Percentiles rank a stretch among this genome's conserved stretches.
Conservation (phyloP, 2,888 invertebrate genomes). For the Malthinus flaveolus region DNA sequence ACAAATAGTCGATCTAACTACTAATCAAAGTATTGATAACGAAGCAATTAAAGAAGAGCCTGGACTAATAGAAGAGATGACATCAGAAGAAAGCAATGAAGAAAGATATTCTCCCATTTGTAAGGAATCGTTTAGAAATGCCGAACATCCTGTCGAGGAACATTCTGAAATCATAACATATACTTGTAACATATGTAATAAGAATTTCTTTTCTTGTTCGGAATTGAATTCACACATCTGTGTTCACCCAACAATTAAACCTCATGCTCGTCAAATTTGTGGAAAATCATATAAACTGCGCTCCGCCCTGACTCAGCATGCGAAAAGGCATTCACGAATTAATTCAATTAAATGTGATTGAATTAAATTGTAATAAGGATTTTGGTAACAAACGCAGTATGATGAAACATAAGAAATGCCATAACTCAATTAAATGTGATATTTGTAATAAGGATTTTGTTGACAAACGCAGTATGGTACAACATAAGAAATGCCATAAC, state of each 20-base stretch:
- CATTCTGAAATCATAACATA: constrained; percentile 23
- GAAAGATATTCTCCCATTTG: constrained; percentile 10
- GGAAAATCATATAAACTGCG: constrained; percentile 17
- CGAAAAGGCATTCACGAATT: constrained; percentile 20
- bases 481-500: constrained; percentile 13
- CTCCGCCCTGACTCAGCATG: constrained; percentile 17
- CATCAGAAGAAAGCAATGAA: no score
- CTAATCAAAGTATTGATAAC: no score
- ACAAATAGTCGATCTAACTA: no score
- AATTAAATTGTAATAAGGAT: no score
- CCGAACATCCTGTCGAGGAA: constrained; percentile 18
- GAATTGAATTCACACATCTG: constrained; percentile 18
- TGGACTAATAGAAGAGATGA: no score
- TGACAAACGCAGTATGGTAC: no score
- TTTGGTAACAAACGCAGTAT: no score
- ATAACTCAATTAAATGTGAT: no score
- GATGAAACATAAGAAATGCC: no score
- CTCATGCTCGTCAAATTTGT: constrained; percentile 22
- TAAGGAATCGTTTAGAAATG: constrained; percentile 14
- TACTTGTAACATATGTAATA: constrained; percentile 18
- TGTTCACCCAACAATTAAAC: constrained; percentile 19
- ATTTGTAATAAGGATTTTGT: constrained; percentile 14
- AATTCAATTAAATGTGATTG: constrained; percentile 23
- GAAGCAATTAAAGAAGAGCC: no score
- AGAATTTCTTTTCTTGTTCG: constrained; percentile 21